A percentile compares a stretch with the other conserved stretches of the same genome.
Evolutionary conservation across 1,140 invertebrate species (phyloP).

Genomic region (Phocides pigmalion): DNA sequence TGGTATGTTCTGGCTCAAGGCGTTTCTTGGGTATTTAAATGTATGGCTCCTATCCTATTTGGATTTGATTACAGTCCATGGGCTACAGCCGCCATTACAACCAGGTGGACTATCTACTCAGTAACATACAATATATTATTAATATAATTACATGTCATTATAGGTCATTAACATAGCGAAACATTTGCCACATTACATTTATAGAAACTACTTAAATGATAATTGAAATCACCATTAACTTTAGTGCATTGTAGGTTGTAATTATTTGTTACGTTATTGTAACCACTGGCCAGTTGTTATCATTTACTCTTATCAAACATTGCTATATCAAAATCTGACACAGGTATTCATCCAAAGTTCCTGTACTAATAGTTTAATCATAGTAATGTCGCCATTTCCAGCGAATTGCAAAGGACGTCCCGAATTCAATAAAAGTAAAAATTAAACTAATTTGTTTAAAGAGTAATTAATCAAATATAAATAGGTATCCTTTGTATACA

Average conservation of each 20-base stretch:
- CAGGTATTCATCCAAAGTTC: not conserved
- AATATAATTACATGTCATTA: not conserved
- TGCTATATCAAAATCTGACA: not conserved
- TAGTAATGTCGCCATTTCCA: not conserved
- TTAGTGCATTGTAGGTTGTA: not conserved
- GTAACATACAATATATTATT: not conserved
- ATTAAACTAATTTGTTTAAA: no score
- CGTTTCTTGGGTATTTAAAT: no score
- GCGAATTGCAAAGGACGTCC: not conserved
- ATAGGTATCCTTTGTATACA: no score
- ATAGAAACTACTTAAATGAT: not conserved
- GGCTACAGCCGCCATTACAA: no score
- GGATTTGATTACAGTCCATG: no score
- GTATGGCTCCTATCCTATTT: no score
- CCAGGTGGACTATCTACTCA: not conserved
- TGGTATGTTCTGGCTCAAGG: no score
- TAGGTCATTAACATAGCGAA: not conserved
- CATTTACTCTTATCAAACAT: not conserved
- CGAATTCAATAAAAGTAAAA: no score
- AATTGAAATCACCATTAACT: not conserved
- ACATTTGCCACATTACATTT: not conserved
- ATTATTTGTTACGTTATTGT: constrained; percentile 2
- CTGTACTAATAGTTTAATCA: not conserved
- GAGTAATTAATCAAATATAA: no score
- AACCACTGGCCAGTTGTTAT: not conserved